Evolutionary conservation across 2,113 vertebrate genomes (phyloP).

Genomic region (Lota lota): DNA sequence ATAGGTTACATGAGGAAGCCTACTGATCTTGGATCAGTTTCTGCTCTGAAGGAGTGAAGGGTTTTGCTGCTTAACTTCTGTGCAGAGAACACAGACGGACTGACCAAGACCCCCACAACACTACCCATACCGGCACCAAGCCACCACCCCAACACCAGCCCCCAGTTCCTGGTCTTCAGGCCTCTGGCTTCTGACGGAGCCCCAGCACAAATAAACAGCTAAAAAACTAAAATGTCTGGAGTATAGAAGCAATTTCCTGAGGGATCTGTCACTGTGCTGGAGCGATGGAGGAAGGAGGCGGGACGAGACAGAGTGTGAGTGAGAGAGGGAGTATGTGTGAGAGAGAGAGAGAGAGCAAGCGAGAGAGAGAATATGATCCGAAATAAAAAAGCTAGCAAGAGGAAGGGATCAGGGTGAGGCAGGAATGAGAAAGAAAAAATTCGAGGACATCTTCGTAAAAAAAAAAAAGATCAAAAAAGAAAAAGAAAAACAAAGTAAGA

Average conservation of each 20-base stretch:
- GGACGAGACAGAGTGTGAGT: constrained; percentile 4
- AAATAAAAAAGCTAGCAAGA: constrained; percentile 3
- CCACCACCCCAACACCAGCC: neutral
- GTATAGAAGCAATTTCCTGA: constrained; percentile 71
- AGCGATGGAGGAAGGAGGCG: constrained; percentile 19
- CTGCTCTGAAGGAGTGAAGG: constrained; percentile 37
- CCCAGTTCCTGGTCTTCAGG: constrained; percentile 2
- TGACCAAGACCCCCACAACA: neutral
- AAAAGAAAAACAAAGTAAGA: neutral
- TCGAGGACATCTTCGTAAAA: constrained; percentile 2
- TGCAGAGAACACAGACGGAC: constrained; percentile 22
- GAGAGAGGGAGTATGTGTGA: neutral
- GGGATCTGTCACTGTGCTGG: constrained; percentile 63
- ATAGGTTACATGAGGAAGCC: constrained; percentile 62
- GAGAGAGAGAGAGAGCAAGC: constrained; percentile 7
- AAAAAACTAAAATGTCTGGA: constrained; percentile 63
- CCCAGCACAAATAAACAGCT: constrained; percentile 68
- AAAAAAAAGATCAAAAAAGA: too few relatives aligned
- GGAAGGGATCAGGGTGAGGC: constrained; percentile 38
- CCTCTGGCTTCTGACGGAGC: constrained; percentile 1
- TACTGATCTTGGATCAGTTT: constrained; percentile 56
- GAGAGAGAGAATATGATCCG: neutral
- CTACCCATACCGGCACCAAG: neutral
- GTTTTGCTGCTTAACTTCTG: constrained; percentile 58
- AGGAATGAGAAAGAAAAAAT: constrained; percentile 23